Conservation (phyloP, 2,797 vertebrate genomes). For the Hylomyscus alleni region DNA sequence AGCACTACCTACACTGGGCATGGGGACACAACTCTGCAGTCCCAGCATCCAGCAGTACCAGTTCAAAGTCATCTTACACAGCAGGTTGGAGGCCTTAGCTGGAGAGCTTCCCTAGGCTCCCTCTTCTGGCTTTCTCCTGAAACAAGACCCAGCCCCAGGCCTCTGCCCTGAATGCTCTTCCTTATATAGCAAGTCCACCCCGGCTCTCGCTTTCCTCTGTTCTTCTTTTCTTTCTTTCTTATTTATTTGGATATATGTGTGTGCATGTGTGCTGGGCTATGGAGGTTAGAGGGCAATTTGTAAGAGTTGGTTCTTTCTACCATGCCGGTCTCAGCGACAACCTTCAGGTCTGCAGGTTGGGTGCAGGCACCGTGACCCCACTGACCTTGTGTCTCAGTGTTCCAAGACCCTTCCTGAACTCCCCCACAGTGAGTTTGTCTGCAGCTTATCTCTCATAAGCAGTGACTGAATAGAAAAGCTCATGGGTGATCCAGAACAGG, state of each 20-base stretch:
- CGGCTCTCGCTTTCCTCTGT: background rate
- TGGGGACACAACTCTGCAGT: background rate
- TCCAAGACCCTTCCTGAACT: background rate
- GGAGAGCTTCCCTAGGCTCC: background rate
- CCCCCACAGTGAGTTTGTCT: background rate
- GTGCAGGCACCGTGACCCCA: background rate
- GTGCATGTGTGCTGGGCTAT: background rate
- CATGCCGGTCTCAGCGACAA: background rate
- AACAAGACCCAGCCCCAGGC: background rate
- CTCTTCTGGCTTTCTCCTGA: background rate
- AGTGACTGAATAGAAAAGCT: background rate
- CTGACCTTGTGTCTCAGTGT: background rate
- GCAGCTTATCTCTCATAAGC: background rate
- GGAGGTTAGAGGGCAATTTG: background rate
- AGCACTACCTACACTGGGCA: background rate
- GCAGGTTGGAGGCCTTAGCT: background rate
- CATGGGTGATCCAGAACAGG: conserved; percentile 70
- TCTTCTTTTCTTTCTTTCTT: background rate
- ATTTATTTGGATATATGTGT: background rate
- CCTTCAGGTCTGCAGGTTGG: background rate
- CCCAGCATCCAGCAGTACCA: background rate
- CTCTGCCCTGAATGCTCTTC: background rate
- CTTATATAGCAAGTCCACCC: background rate
- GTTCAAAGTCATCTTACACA: background rate
- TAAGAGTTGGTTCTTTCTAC: background rate